Percentiles rank a stretch among this genome's conserved stretches.
These are phyloP conservation scores for Ptychochromis oligacanthus DNA, from an alignment of 2,113 vertebrate genomes.

Conservation along the genomic window DNA sequence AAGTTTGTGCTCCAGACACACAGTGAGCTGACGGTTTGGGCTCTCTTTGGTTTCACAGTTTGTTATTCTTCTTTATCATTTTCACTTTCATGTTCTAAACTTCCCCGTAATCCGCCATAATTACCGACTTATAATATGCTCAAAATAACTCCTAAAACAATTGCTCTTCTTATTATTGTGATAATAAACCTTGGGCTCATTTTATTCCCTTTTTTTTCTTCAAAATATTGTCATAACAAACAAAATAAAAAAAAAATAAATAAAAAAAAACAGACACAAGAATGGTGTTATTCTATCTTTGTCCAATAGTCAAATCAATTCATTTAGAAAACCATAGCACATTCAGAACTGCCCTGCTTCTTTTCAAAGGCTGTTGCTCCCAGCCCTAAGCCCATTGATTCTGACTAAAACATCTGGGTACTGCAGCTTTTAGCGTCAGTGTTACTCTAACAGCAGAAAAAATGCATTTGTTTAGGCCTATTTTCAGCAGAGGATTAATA, in stretches of 20 bases:
- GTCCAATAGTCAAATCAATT: neutral
- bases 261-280: neutral
- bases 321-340: neutral
- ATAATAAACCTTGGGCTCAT: neutral
- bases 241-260: neutral
- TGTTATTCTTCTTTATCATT: neutral
- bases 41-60: neutral
- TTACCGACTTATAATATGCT: neutral
- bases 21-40: neutral
- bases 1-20: neutral
- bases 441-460: neutral
- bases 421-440: neutral
- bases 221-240: neutral
- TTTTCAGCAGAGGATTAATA: neutral
- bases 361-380: neutral
- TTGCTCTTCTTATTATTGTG: neutral
- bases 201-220: neutral
- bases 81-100: neutral
- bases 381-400: neutral
- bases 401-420: neutral
- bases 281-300: neutral
- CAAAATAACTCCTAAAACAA: neutral
- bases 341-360: neutral
- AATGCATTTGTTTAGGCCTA: neutral
- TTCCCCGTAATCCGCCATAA: neutral